Base-by-base conservation (phyloP, 2,113 vertebrate species). In the Glaucomys volans region DNA sequence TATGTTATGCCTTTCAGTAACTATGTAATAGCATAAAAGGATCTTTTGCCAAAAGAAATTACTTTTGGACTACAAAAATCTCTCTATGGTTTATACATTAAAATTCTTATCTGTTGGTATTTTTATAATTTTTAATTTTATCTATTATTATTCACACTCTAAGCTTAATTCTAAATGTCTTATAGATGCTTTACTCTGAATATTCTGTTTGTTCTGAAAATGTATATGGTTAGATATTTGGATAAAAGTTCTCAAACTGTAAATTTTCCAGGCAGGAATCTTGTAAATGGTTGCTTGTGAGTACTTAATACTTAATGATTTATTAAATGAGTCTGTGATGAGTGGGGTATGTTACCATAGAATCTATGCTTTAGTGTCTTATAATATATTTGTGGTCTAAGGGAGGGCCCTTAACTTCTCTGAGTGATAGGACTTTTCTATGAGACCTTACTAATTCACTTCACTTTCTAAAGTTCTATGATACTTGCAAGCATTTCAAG, bases 41-140 rank as follows among this genome's bases (percentile, higher is more conserved):
- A 67, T 62, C 13, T 66, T 37, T 66, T 47, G 18, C 54, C 28
- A 77, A 90, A 92, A 85, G 44, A 95, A 81, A 93, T 59, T 20
- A 66, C 9, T 44, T 75, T 30, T 13, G 22, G 32, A 0, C 7
- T 81, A 67, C 44, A 52, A 69, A 47, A 75, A 47, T 92, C 62
- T 87, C n/a, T 82, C 16, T 22, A 4, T 74, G 44, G 11, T 42
- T 81, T 91, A 37, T 76, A 37, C 28, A 87, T 83, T 52, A 37
- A 42, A 72, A 64, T 11, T 82, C 30, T 47, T 79, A 13, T 76
- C 42, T 86, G 47, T 30, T 79, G 28, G 3, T 42, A 75, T 82
- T 89, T 94, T 91, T 40, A 4, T 90, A 77, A 77, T 57, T 86
- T 89, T 93, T 50, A 42, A 26, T 22, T 67, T 91, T 81, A 66